phyloP scores from a whole-genome alignment of 1,140 invertebrate genomes.

The silkworm (Bombyx mori) region DNA sequence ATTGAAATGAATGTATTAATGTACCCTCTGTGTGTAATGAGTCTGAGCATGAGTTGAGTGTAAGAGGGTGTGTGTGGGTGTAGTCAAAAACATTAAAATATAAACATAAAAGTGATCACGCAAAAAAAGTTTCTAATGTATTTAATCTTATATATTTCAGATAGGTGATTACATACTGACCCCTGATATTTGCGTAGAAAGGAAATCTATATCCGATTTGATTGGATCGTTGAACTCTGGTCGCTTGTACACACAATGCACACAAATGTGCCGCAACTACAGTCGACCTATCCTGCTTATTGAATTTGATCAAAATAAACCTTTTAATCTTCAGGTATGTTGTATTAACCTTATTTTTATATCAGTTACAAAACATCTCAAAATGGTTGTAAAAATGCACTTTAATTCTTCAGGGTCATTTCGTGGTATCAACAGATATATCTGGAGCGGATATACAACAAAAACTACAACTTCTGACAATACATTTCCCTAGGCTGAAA shows the following conservation, averaged over 20 bases:
- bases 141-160: slow-evolving; percentile 50
- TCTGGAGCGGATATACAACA: slow-evolving; percentile 84
- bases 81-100: too few species aligned
- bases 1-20: too few species aligned
- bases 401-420: slow-evolving; percentile 75
- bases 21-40: too few species aligned
- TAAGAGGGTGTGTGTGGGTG: too few species aligned
- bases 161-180: slow-evolving; percentile 98
- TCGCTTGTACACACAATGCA: slow-evolving; percentile 94
- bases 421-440: slow-evolving; percentile 82
- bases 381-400: slow-evolving; percentile 1
- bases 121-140: too few species aligned
- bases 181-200: slow-evolving; percentile 95
- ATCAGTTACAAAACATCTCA: background rate
- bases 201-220: slow-evolving; percentile 97
- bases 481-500: slow-evolving; percentile 94
- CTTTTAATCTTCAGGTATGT: slow-evolving; percentile 87
- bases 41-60: too few species aligned
- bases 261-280: slow-evolving; percentile 91
- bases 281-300: slow-evolving; percentile 93
- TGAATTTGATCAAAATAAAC: slow-evolving; percentile 96
- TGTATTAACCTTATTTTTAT: background rate
- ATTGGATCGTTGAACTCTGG: slow-evolving; percentile 96
- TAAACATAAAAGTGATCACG: too few species aligned
- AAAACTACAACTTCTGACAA: slow-evolving; percentile 90